Evolutionary conservation across 2,888 invertebrate species (phyloP), one percentile per base, ranked within the genome.

Genomic region (Synergus gifuensis): DNA sequence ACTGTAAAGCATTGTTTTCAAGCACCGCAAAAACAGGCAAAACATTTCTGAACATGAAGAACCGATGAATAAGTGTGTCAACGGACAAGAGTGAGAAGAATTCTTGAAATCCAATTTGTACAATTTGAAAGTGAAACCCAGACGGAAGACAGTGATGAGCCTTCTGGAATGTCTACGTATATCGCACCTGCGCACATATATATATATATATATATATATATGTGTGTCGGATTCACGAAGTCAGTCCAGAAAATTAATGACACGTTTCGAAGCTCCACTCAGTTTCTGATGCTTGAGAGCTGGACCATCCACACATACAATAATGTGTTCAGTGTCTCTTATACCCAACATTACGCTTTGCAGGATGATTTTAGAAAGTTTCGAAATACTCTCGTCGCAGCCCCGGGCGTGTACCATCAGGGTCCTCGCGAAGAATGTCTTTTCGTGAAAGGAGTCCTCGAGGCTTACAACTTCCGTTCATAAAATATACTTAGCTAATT

Each of bases 111-210:
- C 14, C 40, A 54, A 81, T n/a, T n/a, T 78, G 78, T 78, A 79
- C 81, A 81, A 83, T 83, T 83, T 84, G 81, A 83, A 84, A 84
- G 84, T 83, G 84, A 84, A 84, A 84, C 79, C 79, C 63, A 54
- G 60, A 78, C 62, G 40, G 58, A 62, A 78, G 76, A 77, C 36
- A 66, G 69, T 62, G 78, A 69, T 69, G 78, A 54, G 42, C 60
- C 54, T 36, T 49, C 66, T 58, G 80, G 80, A 81, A 81, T 80
- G 81, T 76, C 46, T 62, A 73, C 78, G 76, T 76, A 62, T 54
- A 66, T 73, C 54, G 66, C 46, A 77, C 67, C 36, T 42, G 78
- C 79, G 62, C 36, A 46, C 42, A 67, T 46, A 7, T 60, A 64
- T 64, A 78, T 22, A 22, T 22, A 22, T 22, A 22, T 22, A 22